phyloP scores from a whole-genome alignment of 1,140 invertebrate genomes.

The Trichonephila inaurata region DNA sequence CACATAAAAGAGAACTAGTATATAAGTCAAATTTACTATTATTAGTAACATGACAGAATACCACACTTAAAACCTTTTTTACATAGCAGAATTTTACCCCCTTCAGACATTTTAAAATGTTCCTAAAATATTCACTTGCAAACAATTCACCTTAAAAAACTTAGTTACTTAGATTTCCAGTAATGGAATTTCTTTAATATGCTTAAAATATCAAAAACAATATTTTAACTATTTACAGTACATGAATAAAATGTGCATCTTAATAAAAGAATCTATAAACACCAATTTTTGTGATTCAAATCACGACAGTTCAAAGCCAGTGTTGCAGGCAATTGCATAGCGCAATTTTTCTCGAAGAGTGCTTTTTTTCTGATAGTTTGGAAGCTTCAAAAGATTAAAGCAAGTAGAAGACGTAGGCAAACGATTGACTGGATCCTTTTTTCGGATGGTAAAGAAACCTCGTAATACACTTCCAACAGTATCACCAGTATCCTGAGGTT shows the following conservation, averaged over 20 bases:
- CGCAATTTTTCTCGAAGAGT: constrained; percentile 96
- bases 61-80: not conserved
- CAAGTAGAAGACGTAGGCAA: constrained; percentile 99
- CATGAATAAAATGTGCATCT: constrained; percentile 31
- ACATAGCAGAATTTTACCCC: not conserved
- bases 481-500: constrained; percentile 91
- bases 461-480: constrained; percentile 97
- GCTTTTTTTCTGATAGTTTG: constrained; percentile 98
- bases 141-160: not conserved
- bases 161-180: not conserved
- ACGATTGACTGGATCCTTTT: constrained; percentile 96
- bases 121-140: not conserved
- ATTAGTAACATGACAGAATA: not conserved
- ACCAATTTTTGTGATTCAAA: not conserved
- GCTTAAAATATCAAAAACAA: not conserved
- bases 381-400: constrained; percentile 98
- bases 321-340: constrained; percentile 98
- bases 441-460: constrained; percentile 98
- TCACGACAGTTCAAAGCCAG: constrained; percentile 96
- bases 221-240: constrained; percentile 54
- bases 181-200: not conserved
- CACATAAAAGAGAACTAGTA: no score
- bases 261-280: not conserved
- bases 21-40: no score
- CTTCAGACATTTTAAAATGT: not conserved